Evolutionary conservation across 2,797 vertebrate species (phyloP).

Genomic region (Sebastes steindachneri): DNA sequence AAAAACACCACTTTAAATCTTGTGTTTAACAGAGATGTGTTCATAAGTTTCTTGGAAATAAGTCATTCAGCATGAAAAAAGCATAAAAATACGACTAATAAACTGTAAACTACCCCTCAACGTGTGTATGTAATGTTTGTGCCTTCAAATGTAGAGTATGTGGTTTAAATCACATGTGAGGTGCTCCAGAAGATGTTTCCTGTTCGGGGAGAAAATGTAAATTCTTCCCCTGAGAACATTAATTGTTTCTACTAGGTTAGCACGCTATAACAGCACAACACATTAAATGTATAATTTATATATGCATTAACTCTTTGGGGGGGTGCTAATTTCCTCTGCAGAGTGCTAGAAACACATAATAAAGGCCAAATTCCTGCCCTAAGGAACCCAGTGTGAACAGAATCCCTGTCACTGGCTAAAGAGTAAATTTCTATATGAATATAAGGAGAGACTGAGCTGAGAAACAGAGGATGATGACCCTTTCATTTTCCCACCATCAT

Average conservation of each 20-base stretch:
- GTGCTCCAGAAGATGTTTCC: background rate
- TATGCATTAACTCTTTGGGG: background rate
- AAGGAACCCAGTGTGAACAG: background rate
- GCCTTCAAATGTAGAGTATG: background rate
- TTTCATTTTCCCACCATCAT: background rate
- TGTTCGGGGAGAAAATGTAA: background rate
- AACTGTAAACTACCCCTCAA: background rate
- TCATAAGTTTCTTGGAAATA: too few relatives aligned
- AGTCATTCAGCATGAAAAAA: too few relatives aligned
- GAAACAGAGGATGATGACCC: background rate
- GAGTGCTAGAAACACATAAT: background rate
- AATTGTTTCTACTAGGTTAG: slow-evolving; percentile 7
- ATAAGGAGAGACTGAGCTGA: background rate
- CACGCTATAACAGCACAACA: background rate
- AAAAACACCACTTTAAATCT: too few relatives aligned
- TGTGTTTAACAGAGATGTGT: too few relatives aligned
- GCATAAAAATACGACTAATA: background rate
- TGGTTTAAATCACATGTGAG: background rate
- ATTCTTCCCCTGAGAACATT: background rate
- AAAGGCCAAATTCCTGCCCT: background rate
- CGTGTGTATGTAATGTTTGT: background rate
- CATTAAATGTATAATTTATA: background rate
- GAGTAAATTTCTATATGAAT: background rate
- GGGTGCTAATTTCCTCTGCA: background rate
- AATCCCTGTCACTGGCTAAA: background rate